A percentile compares a stretch with the other conserved stretches of the same genome.
phyloP scores from a whole-genome alignment of 2,888 invertebrate species.

The Drosophila eohydei region DNA sequence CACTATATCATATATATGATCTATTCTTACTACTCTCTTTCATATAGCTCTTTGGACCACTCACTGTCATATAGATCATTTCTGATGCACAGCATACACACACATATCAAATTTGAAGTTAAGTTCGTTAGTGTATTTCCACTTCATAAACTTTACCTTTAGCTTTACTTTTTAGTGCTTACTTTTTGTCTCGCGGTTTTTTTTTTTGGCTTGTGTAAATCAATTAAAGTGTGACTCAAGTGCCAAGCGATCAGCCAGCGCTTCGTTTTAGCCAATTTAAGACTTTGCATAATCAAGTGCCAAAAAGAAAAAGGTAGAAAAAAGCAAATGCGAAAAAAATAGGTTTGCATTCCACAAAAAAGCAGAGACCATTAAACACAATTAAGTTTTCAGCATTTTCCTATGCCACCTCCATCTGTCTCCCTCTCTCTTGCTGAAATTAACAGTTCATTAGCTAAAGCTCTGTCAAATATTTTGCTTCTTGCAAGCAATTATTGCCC shows the following conservation, averaged over 20 bases:
- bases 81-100: background rate
- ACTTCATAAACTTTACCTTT: background rate
- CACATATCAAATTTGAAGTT: background rate
- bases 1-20: too few relatives aligned
- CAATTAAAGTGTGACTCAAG: slow-evolving; percentile 42
- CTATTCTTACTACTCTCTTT: too few relatives aligned
- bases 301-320: slow-evolving; percentile 29
- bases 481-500: slow-evolving; percentile 52
- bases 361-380: slow-evolving; percentile 61
- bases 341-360: slow-evolving; percentile 30
- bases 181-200: slow-evolving; percentile 16
- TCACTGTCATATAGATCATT: too few relatives aligned
- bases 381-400: slow-evolving; percentile 62
- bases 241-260: slow-evolving; percentile 25
- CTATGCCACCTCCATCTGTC: slow-evolving; percentile 1
- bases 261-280: slow-evolving; percentile 56
- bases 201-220: slow-evolving; percentile 27
- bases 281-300: slow-evolving; percentile 75
- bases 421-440: slow-evolving; percentile 46
- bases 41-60: too few relatives aligned
- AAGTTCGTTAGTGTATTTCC: slow-evolving; percentile 1
- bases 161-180: background rate
- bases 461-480: slow-evolving; percentile 66
- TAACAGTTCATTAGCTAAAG: slow-evolving; percentile 73
- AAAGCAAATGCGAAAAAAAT: slow-evolving; percentile 14